These are phyloP conservation scores for Monomorium pharaonis DNA, from an alignment of 1,140 invertebrate genomes.

Conservation along the genomic window DNA sequence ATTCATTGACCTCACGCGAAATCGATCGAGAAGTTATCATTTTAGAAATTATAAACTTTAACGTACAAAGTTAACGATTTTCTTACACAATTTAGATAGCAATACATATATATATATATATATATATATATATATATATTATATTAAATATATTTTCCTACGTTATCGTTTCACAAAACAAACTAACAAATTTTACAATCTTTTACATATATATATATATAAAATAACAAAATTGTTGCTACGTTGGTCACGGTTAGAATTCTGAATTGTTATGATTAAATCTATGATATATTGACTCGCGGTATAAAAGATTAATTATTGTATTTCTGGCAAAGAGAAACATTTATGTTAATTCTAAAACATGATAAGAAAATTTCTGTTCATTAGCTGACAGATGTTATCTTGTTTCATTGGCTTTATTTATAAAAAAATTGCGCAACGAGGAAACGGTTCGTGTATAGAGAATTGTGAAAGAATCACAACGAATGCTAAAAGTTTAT, in stretches of 20 bases:
- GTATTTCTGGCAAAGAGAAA: not conserved
- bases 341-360: slow-evolving; percentile 41
- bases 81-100: not conserved
- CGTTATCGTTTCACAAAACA: not conserved
- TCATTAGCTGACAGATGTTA: slow-evolving; percentile 67
- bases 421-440: not conserved
- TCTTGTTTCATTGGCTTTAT: not conserved
- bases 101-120: not conserved
- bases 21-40: slow-evolving; percentile 66
- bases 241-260: not conserved
- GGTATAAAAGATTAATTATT: not conserved
- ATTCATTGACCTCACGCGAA: slow-evolving; percentile 70
- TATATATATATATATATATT: no score
- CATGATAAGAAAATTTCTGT: slow-evolving; percentile 67
- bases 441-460: slow-evolving; percentile 6
- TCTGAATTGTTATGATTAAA: not conserved
- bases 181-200: not conserved
- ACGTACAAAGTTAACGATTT: not conserved
- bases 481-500: slow-evolving; percentile 31
- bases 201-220: not conserved
- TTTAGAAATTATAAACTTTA: slow-evolving; percentile 1
- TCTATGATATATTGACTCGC: not conserved
- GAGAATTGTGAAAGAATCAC: slow-evolving; percentile 42
- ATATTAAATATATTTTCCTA: not conserved
- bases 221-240: not conserved